Evolutionary conservation across 2,113 vertebrate genomes (phyloP).

Genomic region (Desmodus rotundus): DNA sequence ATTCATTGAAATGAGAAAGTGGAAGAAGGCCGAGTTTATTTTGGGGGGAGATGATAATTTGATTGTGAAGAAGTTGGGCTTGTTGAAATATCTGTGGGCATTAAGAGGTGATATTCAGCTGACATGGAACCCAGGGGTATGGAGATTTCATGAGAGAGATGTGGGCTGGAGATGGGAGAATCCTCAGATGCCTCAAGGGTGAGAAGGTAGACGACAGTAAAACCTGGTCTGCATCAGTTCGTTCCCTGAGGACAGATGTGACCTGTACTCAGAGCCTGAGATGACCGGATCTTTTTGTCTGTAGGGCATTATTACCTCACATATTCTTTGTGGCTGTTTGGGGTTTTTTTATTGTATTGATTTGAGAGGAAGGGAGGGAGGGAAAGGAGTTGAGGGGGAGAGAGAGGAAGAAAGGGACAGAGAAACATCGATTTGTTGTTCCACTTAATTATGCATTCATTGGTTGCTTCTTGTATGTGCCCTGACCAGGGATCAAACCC

Average conservation of each 20-base stretch:
- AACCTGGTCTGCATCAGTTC: conserved; percentile 25
- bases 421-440: too few relatives aligned
- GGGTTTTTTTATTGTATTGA: not conserved
- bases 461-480: too few relatives aligned
- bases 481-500: too few relatives aligned
- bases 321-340: not conserved
- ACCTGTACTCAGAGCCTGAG: not conserved
- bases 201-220: not conserved
- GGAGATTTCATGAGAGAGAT: not conserved
- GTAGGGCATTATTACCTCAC: not conserved
- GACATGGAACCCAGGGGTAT: not conserved
- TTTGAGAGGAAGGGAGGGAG: not conserved
- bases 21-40: not conserved
- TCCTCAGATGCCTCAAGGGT: not conserved
- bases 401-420: not conserved
- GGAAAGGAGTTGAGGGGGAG: too few relatives aligned
- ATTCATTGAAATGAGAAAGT: not conserved
- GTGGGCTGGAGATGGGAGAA: not conserved
- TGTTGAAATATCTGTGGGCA: not conserved
- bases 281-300: not conserved
- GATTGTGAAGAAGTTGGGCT: not conserved
- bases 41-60: not conserved
- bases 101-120: not conserved
- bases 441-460: too few relatives aligned
- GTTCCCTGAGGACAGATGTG: not conserved